Evolutionary conservation across 2,888 invertebrate species (phyloP).

Genomic region (Pilophorus perplexus): DNA sequence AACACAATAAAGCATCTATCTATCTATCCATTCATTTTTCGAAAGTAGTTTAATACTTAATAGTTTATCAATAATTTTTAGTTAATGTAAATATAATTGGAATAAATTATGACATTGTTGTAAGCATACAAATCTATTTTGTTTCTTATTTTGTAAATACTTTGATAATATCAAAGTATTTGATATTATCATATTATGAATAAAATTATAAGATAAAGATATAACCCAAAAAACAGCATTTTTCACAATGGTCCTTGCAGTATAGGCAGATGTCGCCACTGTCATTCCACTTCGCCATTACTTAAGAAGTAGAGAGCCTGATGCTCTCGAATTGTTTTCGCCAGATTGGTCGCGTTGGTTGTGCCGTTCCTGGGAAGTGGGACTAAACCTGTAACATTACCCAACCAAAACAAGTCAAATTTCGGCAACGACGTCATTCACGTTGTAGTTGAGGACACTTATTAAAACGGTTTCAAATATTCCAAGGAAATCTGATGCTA

Average conservation of each 20-base stretch:
- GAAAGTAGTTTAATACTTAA: not conserved
- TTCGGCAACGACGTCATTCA: slow-evolving; percentile 19
- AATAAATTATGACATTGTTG: no score
- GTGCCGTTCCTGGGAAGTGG: slow-evolving; percentile 19
- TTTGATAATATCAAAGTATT: no score
- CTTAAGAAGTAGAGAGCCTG: slow-evolving; percentile 13
- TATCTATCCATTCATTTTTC: no score
- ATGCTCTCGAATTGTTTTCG: slow-evolving; percentile 14
- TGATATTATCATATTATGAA: no score
- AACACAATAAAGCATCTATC: no score
- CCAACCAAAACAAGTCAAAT: not conserved
- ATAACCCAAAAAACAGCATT: no score
- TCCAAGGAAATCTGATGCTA: not conserved
- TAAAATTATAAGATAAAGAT: no score
- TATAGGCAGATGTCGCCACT: slow-evolving; percentile 12
- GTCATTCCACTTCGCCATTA: slow-evolving; percentile 11
- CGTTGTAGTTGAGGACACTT: not conserved
- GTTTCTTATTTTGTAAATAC: no score
- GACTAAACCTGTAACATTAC: slow-evolving; percentile 21
- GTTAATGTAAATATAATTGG: no score
- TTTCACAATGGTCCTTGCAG: slow-evolving; percentile 15
- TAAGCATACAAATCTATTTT: slow-evolving; percentile 14
- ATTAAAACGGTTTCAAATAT: not conserved
- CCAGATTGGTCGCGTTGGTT: slow-evolving; percentile 9
- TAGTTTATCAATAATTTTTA: slow-evolving; percentile 9